Base-by-base conservation (phyloP, 2,113 vertebrate species). In the Bufo bufo region DNA sequence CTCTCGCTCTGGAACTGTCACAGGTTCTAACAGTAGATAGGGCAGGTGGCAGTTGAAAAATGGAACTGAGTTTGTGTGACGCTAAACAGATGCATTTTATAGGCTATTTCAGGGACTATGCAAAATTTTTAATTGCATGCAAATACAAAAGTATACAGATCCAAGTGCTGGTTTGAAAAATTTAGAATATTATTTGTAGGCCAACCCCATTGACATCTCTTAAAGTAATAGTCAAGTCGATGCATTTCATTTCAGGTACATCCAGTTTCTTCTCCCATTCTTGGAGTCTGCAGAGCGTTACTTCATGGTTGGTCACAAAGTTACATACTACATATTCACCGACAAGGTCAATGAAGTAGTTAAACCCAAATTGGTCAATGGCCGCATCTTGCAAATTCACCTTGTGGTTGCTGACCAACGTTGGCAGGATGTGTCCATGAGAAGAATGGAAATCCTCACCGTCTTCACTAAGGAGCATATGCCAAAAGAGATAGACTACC, bases 321-420 rank as follows among this genome's bases (percentile, higher is more conserved):
- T 96, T 81, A 95, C 91, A 14, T 96, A 96, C 82, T 96, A 94
- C 88, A 89, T 96, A 20, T 93, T 96, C 82, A 95, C 94, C 13
- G 95, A 96, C 89, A 94, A 92, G n/a, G 91, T 93, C 3, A 84
- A 85, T 20, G 74, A 91, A 16, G 77, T 95, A 23, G 91, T 93
- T 13, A 84, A 89, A 0, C 54, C 94, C 0, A 50, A 90, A 63
- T n/a, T 96, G 88, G 93, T 91, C 7, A 89, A 91, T 2, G 89
- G 89, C 2, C 92, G 94, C 7, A 11, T 91, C 45, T 85, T 96
- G 33, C 92, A 88, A 83, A 89, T 95, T 65, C 50, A 95, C 49
- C 33, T 90, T 12, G 81, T 95, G 5, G 88, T 92, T 0, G 94
- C 95, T 89, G 78, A 93, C 75, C 92, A 93, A 0, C 91, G 90